Conservation (phyloP, 2,113 vertebrate species). For the Tragelaphus imberbis region DNA sequence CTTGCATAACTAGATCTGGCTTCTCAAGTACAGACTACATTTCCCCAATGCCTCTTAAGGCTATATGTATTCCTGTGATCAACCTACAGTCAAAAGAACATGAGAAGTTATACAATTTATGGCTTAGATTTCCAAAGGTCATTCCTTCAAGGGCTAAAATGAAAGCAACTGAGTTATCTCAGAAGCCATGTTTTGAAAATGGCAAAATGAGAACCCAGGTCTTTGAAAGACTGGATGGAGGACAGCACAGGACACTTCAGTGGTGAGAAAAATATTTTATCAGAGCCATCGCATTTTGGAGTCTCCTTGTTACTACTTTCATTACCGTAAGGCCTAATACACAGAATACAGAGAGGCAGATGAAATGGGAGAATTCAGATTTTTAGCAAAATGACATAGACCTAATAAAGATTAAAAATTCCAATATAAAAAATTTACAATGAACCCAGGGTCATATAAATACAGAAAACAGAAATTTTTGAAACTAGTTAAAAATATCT, state of each 20-base stretch:
- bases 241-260: not conserved
- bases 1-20: not conserved
- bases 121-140: not conserved
- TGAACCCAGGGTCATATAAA: not conserved
- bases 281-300: not conserved
- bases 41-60: not conserved
- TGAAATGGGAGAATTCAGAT: not conserved
- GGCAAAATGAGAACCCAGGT: not conserved
- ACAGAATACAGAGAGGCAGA: not conserved
- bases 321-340: not conserved
- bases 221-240: not conserved
- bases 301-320: not conserved
- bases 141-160: not conserved
- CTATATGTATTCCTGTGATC: not conserved
- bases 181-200: not conserved
- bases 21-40: not conserved
- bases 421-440: not conserved
- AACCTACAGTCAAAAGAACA: not conserved
- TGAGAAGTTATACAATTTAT: not conserved
- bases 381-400: not conserved
- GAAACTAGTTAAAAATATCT: not conserved
- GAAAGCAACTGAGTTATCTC: not conserved
- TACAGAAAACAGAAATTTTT: not conserved
- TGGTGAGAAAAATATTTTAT: not conserved
- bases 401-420: not conserved